phyloP scores from a whole-genome alignment of 2,888 invertebrate species.

The Acronicta aceris region DNA sequence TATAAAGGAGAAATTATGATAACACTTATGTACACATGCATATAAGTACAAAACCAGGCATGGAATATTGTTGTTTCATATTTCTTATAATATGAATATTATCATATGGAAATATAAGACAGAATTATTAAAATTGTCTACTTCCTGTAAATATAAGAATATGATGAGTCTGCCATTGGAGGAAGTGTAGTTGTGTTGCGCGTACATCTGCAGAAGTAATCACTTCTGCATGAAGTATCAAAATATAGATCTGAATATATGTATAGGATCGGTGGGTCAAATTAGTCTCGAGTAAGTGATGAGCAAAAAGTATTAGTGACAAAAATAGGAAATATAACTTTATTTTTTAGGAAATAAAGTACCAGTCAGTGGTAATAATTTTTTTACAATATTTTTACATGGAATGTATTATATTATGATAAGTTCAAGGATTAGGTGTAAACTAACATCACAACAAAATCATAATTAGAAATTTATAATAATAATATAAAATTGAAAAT shows the following conservation, averaged over 20 bases:
- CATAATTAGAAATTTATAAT: neutral
- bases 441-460: conserved; percentile 20
- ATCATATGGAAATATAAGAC: too few relatives aligned
- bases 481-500: conserved; percentile 8
- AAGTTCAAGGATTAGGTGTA: conserved; percentile 18
- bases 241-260: neutral
- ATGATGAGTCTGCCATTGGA: too few relatives aligned
- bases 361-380: conserved; percentile 20
- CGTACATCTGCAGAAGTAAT: neutral
- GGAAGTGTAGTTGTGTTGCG: too few relatives aligned
- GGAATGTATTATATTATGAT: conserved; percentile 48
- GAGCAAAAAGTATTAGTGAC: conserved; percentile 32
- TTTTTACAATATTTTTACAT: conserved; percentile 35
- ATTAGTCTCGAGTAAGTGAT: conserved; percentile 34
- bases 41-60: conserved; percentile 53
- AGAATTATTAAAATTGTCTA: too few relatives aligned
- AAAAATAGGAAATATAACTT: conserved; percentile 12
- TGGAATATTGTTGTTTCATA: conserved; percentile 8
- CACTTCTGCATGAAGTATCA: too few relatives aligned
- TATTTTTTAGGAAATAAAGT: conserved; percentile 12
- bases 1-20: too few relatives aligned
- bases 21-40: conserved; percentile 1
- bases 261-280: conserved; percentile 42
- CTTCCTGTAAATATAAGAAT: too few relatives aligned
- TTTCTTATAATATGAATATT: too few relatives aligned